A percentile compares a stretch with the other conserved stretches of the same genome.
Evolutionary conservation across 2,888 invertebrate species (phyloP).

Genomic region (Aethes cnicana): DNA sequence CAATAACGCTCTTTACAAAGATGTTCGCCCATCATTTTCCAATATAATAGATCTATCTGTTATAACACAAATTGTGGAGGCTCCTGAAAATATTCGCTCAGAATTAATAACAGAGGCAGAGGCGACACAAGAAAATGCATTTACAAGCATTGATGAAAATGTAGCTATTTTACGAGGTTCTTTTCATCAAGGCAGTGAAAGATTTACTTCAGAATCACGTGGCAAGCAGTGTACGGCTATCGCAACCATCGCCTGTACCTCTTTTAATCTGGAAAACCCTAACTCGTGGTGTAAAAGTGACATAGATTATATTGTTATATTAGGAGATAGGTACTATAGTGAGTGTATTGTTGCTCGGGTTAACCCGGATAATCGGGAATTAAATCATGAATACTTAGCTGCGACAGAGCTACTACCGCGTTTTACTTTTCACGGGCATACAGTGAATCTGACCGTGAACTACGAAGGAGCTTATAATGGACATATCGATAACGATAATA

Average conservation of each 20-base stretch:
- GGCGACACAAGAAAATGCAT: too few species aligned
- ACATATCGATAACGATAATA: background rate
- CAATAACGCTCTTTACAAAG: slow-evolving; percentile 14
- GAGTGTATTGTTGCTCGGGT: background rate
- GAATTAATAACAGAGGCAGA: too few species aligned
- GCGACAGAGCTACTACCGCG: background rate
- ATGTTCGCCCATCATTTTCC: background rate
- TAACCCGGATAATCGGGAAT: background rate
- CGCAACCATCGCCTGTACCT: background rate
- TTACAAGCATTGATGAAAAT: background rate
- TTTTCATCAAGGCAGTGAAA: background rate
- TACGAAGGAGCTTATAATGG: background rate
- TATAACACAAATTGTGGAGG: background rate
- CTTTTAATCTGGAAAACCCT: background rate
- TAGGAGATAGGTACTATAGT: background rate
- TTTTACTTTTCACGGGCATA: background rate
- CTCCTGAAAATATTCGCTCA: background rate
- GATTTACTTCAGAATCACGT: background rate
- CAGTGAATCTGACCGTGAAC: background rate
- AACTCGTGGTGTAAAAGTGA: slow-evolving; percentile 1
- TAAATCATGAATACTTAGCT: background rate
- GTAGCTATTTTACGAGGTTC: slow-evolving; percentile 1
- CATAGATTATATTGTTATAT: background rate
- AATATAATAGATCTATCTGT: background rate
- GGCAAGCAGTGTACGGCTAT: background rate